Base-by-base conservation (phyloP, 2,113 vertebrate species). In the Apteryx owenii region DNA sequence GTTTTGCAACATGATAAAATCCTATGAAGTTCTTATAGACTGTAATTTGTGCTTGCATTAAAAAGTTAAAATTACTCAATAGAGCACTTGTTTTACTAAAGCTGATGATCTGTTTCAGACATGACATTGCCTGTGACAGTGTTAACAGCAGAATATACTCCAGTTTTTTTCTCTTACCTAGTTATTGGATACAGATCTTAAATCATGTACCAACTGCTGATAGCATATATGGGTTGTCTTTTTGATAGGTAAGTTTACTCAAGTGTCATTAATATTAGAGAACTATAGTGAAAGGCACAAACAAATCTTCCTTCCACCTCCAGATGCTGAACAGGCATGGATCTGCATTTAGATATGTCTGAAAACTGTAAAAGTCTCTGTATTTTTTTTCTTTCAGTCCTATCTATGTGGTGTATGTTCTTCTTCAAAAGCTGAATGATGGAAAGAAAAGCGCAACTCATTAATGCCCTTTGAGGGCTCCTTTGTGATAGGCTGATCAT, bases 161-260 rank as follows among this genome's bases (percentile, higher is more conserved):
- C 16, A 54, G 28, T 8, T 18, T 58, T 89, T 93, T 91, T 90
- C 54, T 29, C 46, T 88, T 28, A 51, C 21, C 12, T 60, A 56
- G 46, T 60, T 88, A 54, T n/a, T 83, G 56, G 11, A 78, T 83
- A 51, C 1, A 71, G 38, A 87, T 51, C 44, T 64, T 88, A 71
- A 95, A 91, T 90, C 16, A 81, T 91, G 95, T 90, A 85, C 58
- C 19, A 94, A 28, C 68, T 64, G 23, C 18, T 93, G 54, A 75
- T n/a, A 93, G 33, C 56, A 48, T 11, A 64, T 9, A 23, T 42
- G 12, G 58, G 16, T 54, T 89, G 8, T 78, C 62, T 81, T 80
- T 90, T 71, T 62, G 50, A 56, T 64, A 83, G 36, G 40, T 42
- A 92, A 71, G 71, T 92, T 97, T 88, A 70, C 22, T 83, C 69